A percentile compares a stretch with the other conserved stretches of the same genome.
phyloP scores from a whole-genome alignment of 2,888 invertebrate species.

The Choristoneura rosaceana region DNA sequence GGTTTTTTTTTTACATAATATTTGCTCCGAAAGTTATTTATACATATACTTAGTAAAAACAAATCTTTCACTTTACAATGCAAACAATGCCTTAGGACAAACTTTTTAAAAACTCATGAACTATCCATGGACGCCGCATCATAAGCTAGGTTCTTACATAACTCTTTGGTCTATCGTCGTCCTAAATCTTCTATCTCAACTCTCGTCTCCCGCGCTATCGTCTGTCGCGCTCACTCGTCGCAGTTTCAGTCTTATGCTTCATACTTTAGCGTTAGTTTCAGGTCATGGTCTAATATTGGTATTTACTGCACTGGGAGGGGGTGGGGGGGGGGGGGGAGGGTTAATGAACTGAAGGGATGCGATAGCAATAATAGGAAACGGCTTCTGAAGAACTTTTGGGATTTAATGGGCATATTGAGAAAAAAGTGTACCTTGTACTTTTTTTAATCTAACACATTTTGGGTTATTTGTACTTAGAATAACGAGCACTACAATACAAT shows the following conservation, averaged over 20 bases:
- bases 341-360: slow-evolving; percentile 76
- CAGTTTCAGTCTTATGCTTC: slow-evolving; percentile 36
- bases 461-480: too few relatives aligned
- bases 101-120: too few relatives aligned
- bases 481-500: too few relatives aligned
- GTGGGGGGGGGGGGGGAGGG: slow-evolving; percentile 56
- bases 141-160: neutral
- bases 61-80: too few relatives aligned
- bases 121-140: too few relatives aligned
- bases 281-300: slow-evolving; percentile 14
- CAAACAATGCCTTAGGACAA: too few relatives aligned
- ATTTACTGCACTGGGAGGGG: slow-evolving; percentile 42
- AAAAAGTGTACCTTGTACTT: too few relatives aligned
- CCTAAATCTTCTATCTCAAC: slow-evolving; percentile 39
- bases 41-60: too few relatives aligned
- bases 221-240: slow-evolving; percentile 11
- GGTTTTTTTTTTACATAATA: too few relatives aligned
- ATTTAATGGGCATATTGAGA: neutral
- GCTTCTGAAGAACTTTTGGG: slow-evolving; percentile 25
- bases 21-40: too few relatives aligned
- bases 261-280: slow-evolving; percentile 20
- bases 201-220: slow-evolving; percentile 10
- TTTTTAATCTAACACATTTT: too few relatives aligned
- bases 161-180: slow-evolving; percentile 11
- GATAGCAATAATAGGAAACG: slow-evolving; percentile 67